Conservation (phyloP, 2,888 invertebrate genomes). For the Drosophila affinis region DNA sequence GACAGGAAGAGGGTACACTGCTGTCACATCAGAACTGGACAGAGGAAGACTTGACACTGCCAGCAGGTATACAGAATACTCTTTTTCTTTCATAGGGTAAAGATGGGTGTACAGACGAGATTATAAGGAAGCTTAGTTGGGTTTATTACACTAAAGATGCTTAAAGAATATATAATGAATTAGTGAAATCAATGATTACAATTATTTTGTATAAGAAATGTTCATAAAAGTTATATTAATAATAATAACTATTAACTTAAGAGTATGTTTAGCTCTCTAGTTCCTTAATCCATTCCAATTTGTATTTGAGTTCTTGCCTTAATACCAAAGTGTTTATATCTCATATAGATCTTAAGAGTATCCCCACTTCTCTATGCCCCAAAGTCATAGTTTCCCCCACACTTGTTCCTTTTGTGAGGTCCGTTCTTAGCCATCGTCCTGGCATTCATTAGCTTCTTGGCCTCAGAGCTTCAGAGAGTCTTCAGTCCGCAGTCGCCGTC, state of each 20-base stretch:
- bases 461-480: background rate
- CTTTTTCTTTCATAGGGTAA: conserved; percentile 12
- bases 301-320: no score
- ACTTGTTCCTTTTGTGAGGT: conserved; percentile 18
- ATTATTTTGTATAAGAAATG: no score
- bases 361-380: background rate
- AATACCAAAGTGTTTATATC: no score
- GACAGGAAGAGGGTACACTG: background rate
- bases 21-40: conserved; percentile 44
- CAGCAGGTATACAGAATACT: conserved; percentile 32
- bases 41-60: conserved; percentile 19
- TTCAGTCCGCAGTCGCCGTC: background rate
- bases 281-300: no score
- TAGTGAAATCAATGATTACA: no score
- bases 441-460: conserved; percentile 36
- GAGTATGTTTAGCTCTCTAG: no score
- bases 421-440: conserved; percentile 28
- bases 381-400: background rate
- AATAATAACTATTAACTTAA: no score
- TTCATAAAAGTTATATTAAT: background rate
- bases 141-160: background rate
- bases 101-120: conserved; percentile 2
- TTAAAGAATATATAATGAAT: background rate
- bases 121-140: conserved; percentile 6
- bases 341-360: background rate